Base-by-base conservation (phyloP, 2,888 invertebrate genomes). In the Rotaria socialis region DNA sequence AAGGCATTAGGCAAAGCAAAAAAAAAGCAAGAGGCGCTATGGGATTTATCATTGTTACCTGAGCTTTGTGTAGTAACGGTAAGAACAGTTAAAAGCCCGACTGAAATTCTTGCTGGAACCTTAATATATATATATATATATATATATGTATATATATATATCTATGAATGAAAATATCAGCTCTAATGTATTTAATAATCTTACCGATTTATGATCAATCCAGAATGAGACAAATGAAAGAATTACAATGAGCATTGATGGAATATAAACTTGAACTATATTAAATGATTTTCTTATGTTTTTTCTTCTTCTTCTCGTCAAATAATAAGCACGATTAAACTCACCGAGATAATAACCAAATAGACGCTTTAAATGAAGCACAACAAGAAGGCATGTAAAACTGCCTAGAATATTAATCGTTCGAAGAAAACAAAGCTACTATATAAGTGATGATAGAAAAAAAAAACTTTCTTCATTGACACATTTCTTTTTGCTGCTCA, bases 11-110 rank as follows among this genome's bases (percentile, higher is more conserved):
- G 27, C 27, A 16, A 67, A 67, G 67, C 67, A 27, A 35, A 10
- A 27, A 11, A 3, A 2, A 67, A 67, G 35, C 67, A 35, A 60
- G 1, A 19, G 27, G 67, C 27, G 35, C 35, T 0, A 35, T 27
- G 27, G 35, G 3, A 35, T n/a, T 43, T 74, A 60, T 56, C 41
- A 24, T 47, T 16, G 11, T 67, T 86, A 87, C 87, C 87, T 86
- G 87, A 87, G 55, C 86, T 86, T 86, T 87, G 87, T 14, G 87
- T 87, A 24, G 86, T 86, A 16, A 87, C 80, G 56, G 87, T 86
- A 5, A 87, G 84, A 52, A 87, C 87, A 58, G 86, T 87, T 24
- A 87, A 60, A 41, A 87, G 80, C 52, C 87, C 87, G 47, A 87
- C 85, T 27, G 87, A 87, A 58, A 87, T 87, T 41, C 87, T 60